phyloP scores from a whole-genome alignment of 2,797 vertebrate genomes.

The Manis crassicaudata region DNA sequence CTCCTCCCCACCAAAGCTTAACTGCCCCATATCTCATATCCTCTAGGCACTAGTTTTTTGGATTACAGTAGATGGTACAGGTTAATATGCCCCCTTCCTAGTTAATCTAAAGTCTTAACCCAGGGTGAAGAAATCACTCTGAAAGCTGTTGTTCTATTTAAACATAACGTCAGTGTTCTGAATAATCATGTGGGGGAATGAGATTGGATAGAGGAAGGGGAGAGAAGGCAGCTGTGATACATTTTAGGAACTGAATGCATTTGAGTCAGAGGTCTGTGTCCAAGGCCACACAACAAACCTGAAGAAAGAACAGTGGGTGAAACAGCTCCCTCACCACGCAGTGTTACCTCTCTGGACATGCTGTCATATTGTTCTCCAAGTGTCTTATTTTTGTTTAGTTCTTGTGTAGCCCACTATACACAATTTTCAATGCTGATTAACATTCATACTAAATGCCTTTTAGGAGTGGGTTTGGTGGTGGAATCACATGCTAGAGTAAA shows the following conservation, averaged over 20 bases:
- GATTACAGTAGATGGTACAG: background rate
- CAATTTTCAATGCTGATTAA: background rate
- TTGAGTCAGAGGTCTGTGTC: background rate
- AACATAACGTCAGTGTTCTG: slow-evolving; percentile 31
- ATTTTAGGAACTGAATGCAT: background rate
- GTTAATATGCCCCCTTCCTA: background rate
- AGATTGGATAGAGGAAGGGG: background rate
- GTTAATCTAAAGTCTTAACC: slow-evolving; percentile 10
- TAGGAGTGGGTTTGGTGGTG: background rate
- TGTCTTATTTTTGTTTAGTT: background rate
- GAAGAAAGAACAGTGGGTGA: background rate
- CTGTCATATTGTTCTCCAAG: background rate
- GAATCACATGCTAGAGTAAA: background rate
- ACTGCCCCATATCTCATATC: background rate
- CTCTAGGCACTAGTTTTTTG: background rate
- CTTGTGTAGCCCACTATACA: background rate
- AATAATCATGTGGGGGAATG: background rate
- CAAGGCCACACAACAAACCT: background rate
- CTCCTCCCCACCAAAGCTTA: background rate
- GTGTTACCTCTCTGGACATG: background rate
- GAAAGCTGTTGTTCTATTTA: slow-evolving; percentile 51
- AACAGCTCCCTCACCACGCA: background rate
- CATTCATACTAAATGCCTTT: background rate
- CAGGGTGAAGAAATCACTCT: background rate
- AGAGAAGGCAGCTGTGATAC: background rate